Percentiles rank a stretch among this genome's conserved stretches.
These are phyloP conservation scores for Mirza zaza DNA, from an alignment of 2,113 vertebrate genomes.

Conservation along the genomic window DNA sequence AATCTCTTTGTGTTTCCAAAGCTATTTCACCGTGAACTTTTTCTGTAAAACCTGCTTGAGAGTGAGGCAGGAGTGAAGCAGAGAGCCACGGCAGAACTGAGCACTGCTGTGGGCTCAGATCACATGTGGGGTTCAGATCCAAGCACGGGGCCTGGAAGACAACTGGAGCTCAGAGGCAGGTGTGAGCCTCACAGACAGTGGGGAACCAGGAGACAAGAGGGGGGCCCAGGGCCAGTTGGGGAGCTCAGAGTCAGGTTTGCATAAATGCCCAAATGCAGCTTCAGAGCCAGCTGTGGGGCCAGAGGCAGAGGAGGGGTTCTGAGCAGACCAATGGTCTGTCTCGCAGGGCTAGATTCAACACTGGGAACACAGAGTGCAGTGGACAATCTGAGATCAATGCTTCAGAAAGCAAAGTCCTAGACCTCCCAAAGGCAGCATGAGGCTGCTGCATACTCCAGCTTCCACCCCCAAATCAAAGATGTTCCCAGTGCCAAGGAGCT, in stretches of 20 bases:
- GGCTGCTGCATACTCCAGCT: background rate
- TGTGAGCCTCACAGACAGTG: background rate
- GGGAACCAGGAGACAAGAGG: background rate
- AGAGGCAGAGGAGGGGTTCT: background rate
- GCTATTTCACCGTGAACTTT: background rate
- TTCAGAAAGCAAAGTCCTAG: background rate
- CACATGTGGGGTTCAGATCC: background rate
- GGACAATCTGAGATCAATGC: background rate
- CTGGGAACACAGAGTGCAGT: background rate
- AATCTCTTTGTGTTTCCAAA: background rate
- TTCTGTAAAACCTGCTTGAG: background rate
- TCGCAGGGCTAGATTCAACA: background rate
- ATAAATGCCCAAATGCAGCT: background rate
- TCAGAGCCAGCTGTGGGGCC: background rate
- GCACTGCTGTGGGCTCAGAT: background rate
- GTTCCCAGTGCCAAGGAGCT: rapidly evolving
- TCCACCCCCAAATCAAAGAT: background rate
- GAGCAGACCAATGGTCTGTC: background rate
- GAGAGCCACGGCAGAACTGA: background rate
- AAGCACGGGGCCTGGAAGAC: background rate
- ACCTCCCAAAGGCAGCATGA: background rate
- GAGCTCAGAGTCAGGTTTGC: background rate
- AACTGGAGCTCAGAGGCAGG: background rate
- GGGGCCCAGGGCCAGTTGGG: background rate
- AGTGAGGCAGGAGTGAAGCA: background rate